Base-by-base conservation (phyloP, 2,888 invertebrate species). In the Eristalis tenax region DNA sequence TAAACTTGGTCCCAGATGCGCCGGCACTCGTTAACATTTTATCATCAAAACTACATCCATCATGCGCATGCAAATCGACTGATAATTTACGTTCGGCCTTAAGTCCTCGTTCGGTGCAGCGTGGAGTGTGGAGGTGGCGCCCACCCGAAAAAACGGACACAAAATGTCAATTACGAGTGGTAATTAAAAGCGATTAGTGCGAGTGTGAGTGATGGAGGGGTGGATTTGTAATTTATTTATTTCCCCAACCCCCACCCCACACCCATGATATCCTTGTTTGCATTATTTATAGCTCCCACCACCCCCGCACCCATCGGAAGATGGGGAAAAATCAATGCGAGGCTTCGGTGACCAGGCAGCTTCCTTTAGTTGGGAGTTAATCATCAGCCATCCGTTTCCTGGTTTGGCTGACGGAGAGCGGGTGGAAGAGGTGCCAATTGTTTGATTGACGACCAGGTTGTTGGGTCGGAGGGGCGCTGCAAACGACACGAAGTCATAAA, bases 101-200 rank as follows among this genome's bases (percentile, higher is more conserved):
- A 56, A 76, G 56, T 32, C 70, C 75, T 40, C 38, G 66, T 84
- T 61, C 65, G 57, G 23, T 50, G 50, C 22, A 61, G 38, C 1
- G 5, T n/a, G n/a, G n/a, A 15, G 15, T 4, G n/a, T 0, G n/a
- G 18, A 18, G 32, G 18, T 15, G 10, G 0, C 18, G 23, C 10
- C 32, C 32, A 32, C 32, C 32, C 32, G 5, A 3, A 32, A 32
- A n/a, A 35, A 13, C 43, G 22, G 22, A 50, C 28, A 28, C 68
- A 50, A 75, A 57, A 32, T 40, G 26, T 38, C 79, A 69, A 64
- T 76, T 76, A 43, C 23, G 2, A 38, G 11, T 43, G 56, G 40
- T 71, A 84, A 84, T 84, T 84, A 80, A 76, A 80, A 68, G 15
- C 76, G 76, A 84, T 81, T 76, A 75, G 59, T 56, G 69, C 69